Evolutionary conservation across 2,797 vertebrate genomes (phyloP).

Genomic region (Otus scops): DNA sequence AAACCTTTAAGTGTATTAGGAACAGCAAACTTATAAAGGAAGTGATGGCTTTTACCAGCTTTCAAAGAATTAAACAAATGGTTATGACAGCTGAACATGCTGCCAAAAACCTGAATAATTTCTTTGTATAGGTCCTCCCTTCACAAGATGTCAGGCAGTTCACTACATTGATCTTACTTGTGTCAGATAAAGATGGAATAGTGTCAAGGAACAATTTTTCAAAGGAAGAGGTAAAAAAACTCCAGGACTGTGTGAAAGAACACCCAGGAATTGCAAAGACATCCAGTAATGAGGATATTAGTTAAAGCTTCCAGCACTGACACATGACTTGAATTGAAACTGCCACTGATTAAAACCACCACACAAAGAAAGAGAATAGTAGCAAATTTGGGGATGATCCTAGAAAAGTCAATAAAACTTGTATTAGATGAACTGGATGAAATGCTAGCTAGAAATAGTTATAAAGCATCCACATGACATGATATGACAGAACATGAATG

Average conservation of each 20-base stretch:
- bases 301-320: background rate
- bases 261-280: background rate
- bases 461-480: background rate
- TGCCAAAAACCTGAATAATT: background rate
- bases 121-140: background rate
- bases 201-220: background rate
- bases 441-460: background rate
- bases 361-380: background rate
- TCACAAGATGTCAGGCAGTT: background rate
- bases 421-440: background rate
- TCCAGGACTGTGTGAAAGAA: background rate
- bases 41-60: background rate
- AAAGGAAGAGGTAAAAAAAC: background rate
- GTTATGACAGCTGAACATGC: background rate
- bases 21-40: background rate
- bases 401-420: background rate
- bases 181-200: slow-evolving; percentile 8
- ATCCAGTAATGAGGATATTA: background rate
- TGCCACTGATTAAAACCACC: background rate
- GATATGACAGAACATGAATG: background rate
- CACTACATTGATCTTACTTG: background rate
- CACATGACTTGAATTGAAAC: background rate
- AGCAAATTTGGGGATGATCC: background rate
- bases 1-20: background rate
- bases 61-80: background rate